Conservation (phyloP, 2,888 invertebrate species). For the Lycocerus yunnanus region DNA sequence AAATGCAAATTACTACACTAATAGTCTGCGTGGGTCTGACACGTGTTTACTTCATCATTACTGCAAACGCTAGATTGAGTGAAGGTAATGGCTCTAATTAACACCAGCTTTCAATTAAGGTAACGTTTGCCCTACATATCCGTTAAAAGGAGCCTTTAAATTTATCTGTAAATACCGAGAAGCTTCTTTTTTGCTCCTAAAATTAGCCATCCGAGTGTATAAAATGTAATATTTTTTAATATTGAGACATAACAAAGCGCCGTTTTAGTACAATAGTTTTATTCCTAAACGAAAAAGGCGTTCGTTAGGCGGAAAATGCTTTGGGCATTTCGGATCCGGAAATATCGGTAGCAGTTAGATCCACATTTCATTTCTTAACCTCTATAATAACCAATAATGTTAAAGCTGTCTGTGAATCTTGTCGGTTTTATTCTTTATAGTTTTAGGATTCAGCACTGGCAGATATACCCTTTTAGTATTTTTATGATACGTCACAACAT, state of each 20-base stretch:
- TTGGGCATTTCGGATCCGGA: slow-evolving; percentile 7
- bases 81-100: slow-evolving; percentile 30
- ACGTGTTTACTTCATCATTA: slow-evolving; percentile 33
- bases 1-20: slow-evolving; percentile 34
- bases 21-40: slow-evolving; percentile 35
- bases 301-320: slow-evolving; percentile 11
- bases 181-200: not conserved
- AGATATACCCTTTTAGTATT: slow-evolving; percentile 7
- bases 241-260: not conserved
- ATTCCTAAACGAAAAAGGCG: not conserved
- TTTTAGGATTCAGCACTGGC: slow-evolving; percentile 2
- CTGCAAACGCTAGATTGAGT: slow-evolving; percentile 29
- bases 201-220: not conserved
- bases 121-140: slow-evolving; percentile 22
- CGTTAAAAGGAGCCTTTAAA: not conserved
- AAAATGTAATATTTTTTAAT: not conserved
- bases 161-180: not conserved
- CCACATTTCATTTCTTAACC: slow-evolving; percentile 25
- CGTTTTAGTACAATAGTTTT: not conserved
- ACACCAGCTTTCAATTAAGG: slow-evolving; percentile 31
- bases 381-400: slow-evolving; percentile 21
- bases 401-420: slow-evolving; percentile 12
- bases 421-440: slow-evolving; percentile 19
- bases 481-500: slow-evolving; percentile 11
- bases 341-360: slow-evolving; percentile 10